Conservation (phyloP, 2,113 vertebrate species). For the Hiodon tergisus region DNA sequence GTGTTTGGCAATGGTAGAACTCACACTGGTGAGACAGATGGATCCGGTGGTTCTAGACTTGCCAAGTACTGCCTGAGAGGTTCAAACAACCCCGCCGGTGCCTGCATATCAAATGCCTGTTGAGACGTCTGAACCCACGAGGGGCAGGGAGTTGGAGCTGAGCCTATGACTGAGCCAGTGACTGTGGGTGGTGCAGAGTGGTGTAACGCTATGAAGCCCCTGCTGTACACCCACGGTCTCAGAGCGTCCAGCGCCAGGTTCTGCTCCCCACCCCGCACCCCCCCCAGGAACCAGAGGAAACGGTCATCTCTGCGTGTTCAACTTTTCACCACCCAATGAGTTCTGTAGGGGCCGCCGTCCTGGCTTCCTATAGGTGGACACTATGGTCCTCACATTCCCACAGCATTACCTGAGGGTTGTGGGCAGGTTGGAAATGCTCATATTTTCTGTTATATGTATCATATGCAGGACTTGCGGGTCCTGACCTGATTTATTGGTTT, state of each 20-base stretch:
- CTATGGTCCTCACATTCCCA: too few species aligned
- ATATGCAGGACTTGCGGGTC: too few species aligned
- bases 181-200: slow-evolving; percentile 66
- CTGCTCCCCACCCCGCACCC: too few species aligned
- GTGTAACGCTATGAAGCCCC: slow-evolving; percentile 58
- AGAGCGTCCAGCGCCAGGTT: slow-evolving; percentile 48
- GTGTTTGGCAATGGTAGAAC: slow-evolving; percentile 99
- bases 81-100: slow-evolving; percentile 19
- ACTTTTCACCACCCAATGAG: not conserved
- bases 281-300: slow-evolving; percentile 12
- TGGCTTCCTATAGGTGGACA: too few species aligned
- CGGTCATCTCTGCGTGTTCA: slow-evolving; percentile 9
- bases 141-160: not conserved
- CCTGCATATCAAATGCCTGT: not conserved
- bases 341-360: too few species aligned
- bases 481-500: too few species aligned
- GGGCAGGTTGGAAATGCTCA: too few species aligned
- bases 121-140: not conserved
- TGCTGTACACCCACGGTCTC: slow-evolving; percentile 71
- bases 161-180: slow-evolving; percentile 57
- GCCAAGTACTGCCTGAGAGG: slow-evolving; percentile 88
- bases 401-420: too few species aligned
- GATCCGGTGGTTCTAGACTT: slow-evolving; percentile 99
- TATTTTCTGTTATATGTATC: too few species aligned
- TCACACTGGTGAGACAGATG: slow-evolving; percentile 98